Evolutionary conservation across 1,140 invertebrate species (phyloP), one percentile per base, ranked within the genome.

Genomic region (Cryptotermes secundus): DNA sequence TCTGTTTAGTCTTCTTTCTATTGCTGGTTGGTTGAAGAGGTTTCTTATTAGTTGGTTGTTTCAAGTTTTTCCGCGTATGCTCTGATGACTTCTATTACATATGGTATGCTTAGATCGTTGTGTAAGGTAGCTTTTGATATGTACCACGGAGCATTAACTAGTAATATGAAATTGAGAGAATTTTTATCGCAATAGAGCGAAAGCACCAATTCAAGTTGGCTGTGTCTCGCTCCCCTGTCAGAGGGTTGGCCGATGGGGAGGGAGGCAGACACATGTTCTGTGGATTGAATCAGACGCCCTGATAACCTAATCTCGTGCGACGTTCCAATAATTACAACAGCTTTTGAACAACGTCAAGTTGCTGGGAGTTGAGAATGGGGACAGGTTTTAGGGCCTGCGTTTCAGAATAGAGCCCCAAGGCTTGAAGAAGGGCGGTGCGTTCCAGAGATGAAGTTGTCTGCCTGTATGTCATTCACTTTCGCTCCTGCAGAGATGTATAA

Each of bases 291-390:
- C 59, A 72, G 59, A 72, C n/a, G 26, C 26, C 31, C 59, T 72
- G 26, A 72, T 72, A 72, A 31, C 59, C n/a, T 72, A 72, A 72
- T 72, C 59, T 72, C 59, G 14, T 72, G 59, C n/a, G 59, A 72
- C 59, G 59, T 72, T 14, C 59, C 59, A 72, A 72, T 72, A 72
- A 72, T 72, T 72, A 72, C 59, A 72, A 72, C 26, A 72, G 59
- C 59, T 72, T 72, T 72, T 72, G 59, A 72, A 72, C 59, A 72
- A 14, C 59, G 59, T n/a, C 59, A 6, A n/a, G 59, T n/a, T 72
- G 59, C 59, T 14, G 59, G 59, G 59, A 72, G 59, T 31, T 31
- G 59, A 72, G 59, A 31, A 72, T 4, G n/a, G 45, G 14, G 7
- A 14, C 45, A 49, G 45, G 22, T 49, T 49, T 7, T 12, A 49